A percentile compares a stretch with the other conserved stretches of the same genome.
Evolutionary conservation across 2,113 vertebrate species (phyloP).

Genomic region (Prietella phreatophila): DNA sequence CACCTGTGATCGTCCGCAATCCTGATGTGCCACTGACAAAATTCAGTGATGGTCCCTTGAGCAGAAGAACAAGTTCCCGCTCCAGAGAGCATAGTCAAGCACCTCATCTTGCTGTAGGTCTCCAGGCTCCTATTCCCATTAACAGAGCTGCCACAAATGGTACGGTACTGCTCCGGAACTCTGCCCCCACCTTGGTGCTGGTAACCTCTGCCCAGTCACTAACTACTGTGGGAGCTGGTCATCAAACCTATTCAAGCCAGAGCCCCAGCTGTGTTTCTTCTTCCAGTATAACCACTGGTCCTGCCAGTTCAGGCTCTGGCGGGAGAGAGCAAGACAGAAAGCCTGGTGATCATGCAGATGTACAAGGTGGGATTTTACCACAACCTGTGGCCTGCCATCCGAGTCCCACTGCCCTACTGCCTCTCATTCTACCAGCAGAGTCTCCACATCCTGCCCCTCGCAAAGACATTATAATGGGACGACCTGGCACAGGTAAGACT

Average conservation of each 20-base stretch:
- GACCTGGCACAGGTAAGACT: conserved; percentile 85
- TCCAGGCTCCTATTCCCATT: conserved; percentile 86
- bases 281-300: conserved; percentile 49
- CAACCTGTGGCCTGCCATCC: conserved; percentile 90
- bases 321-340: conserved; percentile 70
- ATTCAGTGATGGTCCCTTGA: conserved; percentile 78
- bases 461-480: conserved; percentile 93
- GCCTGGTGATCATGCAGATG: conserved; percentile 66
- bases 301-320: conserved; percentile 62
- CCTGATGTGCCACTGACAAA: conserved; percentile 87
- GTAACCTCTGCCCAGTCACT: conserved; percentile 71
- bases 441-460: conserved; percentile 85
- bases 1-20: conserved; percentile 88
- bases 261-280: conserved; percentile 45
- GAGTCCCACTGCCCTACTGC: conserved; percentile 85
- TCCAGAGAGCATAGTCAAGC: conserved; percentile 69
- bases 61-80: conserved; percentile 56
- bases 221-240: conserved; percentile 62
- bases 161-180: conserved; percentile 68
- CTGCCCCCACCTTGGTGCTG: conserved; percentile 69
- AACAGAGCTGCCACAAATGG: conserved; percentile 77
- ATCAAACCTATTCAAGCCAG: conserved; percentile 63
- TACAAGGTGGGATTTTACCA: conserved; percentile 61
- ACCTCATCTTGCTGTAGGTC: conserved; percentile 65
- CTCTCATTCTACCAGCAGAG: conserved; percentile 85